These are phyloP conservation scores for Drosophila guanche DNA, from an alignment of 1,140 invertebrate species.

Conservation along the genomic window DNA sequence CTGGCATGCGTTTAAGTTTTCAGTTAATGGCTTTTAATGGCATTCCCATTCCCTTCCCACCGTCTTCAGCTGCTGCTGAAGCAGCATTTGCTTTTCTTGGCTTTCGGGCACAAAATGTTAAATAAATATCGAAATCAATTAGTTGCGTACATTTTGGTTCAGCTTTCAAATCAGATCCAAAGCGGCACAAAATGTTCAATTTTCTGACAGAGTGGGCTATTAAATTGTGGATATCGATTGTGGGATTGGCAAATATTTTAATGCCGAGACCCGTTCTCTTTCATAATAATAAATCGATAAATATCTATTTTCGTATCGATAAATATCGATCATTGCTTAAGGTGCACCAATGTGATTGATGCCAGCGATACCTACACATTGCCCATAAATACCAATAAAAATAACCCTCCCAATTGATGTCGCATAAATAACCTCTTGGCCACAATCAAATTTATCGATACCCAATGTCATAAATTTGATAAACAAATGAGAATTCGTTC, in stretches of 20 bases:
- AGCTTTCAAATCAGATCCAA: constrained; percentile 27
- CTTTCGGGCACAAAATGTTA: constrained; percentile 57
- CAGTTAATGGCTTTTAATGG: constrained; percentile 81
- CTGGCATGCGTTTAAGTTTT: constrained; percentile 80
- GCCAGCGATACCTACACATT: background rate
- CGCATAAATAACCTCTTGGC: constrained; percentile 32
- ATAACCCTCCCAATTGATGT: constrained; percentile 2
- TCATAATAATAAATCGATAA: constrained; percentile 7
- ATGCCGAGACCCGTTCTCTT: too few relatives aligned
- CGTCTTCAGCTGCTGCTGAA: constrained; percentile 22
- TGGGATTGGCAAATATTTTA: too few relatives aligned
- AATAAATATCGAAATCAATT: constrained; percentile 79
- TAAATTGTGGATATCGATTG: too few relatives aligned
- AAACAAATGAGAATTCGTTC: constrained; percentile 17
- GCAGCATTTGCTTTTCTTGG: constrained; percentile 41
- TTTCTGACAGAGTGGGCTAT: too few relatives aligned
- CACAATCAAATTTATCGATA: constrained; percentile 17
- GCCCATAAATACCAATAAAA: constrained; percentile 12
- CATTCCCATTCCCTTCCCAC: constrained; percentile 32
- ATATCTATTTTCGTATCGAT: background rate
- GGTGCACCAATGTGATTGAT: too few relatives aligned
- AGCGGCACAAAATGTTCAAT: background rate
- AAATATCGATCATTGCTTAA: too few relatives aligned
- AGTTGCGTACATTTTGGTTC: constrained; percentile 69
- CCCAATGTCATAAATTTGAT: constrained; percentile 9